A percentile compares a stretch with the other conserved stretches of the same genome.
Evolutionary conservation across 2,113 vertebrate species (phyloP).

Genomic region (Thermophis baileyi): DNA sequence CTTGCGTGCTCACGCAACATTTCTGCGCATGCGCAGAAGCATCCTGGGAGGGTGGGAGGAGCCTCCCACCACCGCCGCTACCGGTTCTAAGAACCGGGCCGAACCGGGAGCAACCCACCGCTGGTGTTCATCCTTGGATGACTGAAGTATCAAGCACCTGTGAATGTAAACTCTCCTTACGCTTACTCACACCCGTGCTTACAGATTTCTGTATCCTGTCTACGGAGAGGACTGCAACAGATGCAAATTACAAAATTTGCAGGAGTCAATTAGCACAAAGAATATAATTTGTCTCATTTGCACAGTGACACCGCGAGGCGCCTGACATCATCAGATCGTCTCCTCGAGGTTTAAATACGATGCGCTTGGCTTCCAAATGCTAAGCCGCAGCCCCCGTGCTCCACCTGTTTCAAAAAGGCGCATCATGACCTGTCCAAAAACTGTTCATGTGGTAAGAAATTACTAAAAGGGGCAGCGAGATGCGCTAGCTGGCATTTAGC

Average conservation of each 20-base stretch:
- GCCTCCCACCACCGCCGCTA: no score
- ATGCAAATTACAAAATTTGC: neutral
- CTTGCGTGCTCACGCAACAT: no score
- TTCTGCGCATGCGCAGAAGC: no score
- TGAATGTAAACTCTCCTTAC: neutral
- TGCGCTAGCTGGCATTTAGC: constrained; percentile 64
- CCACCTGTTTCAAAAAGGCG: constrained; percentile 63
- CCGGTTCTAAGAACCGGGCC: no score
- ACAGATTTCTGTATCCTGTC: neutral
- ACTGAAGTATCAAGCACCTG: neutral
- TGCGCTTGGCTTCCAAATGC: constrained; percentile 49
- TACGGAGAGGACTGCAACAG: neutral
- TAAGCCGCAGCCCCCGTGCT: constrained; percentile 42
- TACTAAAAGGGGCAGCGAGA: constrained; percentile 53
- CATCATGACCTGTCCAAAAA: constrained; percentile 47
- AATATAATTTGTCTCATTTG: neutral
- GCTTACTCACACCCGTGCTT: neutral
- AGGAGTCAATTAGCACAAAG: neutral
- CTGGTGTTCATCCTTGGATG: neutral
- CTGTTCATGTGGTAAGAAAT: constrained; percentile 51
- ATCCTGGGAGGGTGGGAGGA: no score
- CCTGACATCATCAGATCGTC: neutral
- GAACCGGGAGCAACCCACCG: no score
- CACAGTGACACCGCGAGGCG: neutral
- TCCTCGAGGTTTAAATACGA: neutral